Evolutionary conservation across 2,888 invertebrate species (phyloP), one percentile per base, ranked within the genome.

Genomic region (Drosophila neotestacea): DNA sequence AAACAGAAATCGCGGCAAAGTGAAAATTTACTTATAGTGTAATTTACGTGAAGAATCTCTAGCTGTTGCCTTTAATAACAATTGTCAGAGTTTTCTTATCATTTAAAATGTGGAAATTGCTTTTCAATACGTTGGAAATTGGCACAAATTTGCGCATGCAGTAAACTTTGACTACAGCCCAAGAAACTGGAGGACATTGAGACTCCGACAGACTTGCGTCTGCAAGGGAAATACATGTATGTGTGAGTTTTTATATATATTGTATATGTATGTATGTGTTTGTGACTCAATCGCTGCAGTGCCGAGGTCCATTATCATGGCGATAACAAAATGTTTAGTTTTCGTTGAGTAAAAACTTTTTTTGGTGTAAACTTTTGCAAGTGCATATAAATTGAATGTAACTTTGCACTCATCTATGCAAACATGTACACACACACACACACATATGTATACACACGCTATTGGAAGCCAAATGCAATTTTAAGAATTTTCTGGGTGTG

Each of bases 281-380:
- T 56, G 38, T 51, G 47, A 62, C 41, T 58, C 71, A 79, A 81
- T 79, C 79, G 73, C 65, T 65, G 78, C 67, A 70, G 51, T 56
- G 50, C 56, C 69, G 60, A 63, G 65, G 80, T 85, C 85, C 80
- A 85, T 85, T 85, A 85, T 85, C 84, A 67, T 65, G 62, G 81
- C 85, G 84, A 85, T 85, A 85, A 85, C 84, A 85, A 85, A 85
- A 85, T 85, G 81, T 85, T 85, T 85, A 85, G 84, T 84, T 85
- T 84, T 81, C 85, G 83, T 79, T 78, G 75, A 73, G 81, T 72
- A 71, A 34, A 67, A 85, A 79, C 65, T 56, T 76, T 79, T 81
- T 83, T 80, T 47, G 73, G 66, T 76, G 78, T 74, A 85, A 84
- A 84, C 84, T 85, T 84, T 80, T 79, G 78, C 76, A 85, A 85